phyloP scores from a whole-genome alignment of 2,797 vertebrate genomes.

The Pseudochaenichthys georgianus region DNA sequence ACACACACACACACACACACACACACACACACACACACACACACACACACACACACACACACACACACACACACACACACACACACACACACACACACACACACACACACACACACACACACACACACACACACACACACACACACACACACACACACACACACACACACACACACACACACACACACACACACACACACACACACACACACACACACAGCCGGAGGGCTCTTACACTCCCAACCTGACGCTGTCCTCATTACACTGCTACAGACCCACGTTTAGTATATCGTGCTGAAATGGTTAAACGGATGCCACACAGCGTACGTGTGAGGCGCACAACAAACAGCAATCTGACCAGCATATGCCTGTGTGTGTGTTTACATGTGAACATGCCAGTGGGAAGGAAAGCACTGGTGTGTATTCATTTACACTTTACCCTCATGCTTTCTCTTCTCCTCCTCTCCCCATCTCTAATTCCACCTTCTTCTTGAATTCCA shows the following conservation, averaged over 20 bases:
- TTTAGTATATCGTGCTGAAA: constrained; percentile 37
- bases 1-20: too few relatives aligned
- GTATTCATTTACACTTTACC: constrained; percentile 68
- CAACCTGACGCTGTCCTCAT: constrained; percentile 39
- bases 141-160: neutral
- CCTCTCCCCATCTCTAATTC: neutral
- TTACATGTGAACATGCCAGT: constrained; percentile 38
- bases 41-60: neutral
- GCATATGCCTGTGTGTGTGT: constrained; percentile 28
- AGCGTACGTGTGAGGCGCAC: constrained; percentile 30
- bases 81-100: too few relatives aligned
- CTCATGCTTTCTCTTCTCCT: constrained; percentile 16
- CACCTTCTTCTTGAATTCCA: neutral
- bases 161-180: too few relatives aligned
- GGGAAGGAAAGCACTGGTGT: constrained; percentile 61
- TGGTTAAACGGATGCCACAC: constrained; percentile 30
- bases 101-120: too few relatives aligned
- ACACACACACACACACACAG: neutral
- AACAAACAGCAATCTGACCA: constrained; percentile 28
- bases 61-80: neutral
- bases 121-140: neutral
- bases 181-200: too few relatives aligned
- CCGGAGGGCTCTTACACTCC: constrained; percentile 29
- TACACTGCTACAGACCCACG: constrained; percentile 11
- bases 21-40: too few relatives aligned